Evolutionary conservation across 2,888 invertebrate genomes (phyloP).

Genomic region (Lampropteryx suffumata): DNA sequence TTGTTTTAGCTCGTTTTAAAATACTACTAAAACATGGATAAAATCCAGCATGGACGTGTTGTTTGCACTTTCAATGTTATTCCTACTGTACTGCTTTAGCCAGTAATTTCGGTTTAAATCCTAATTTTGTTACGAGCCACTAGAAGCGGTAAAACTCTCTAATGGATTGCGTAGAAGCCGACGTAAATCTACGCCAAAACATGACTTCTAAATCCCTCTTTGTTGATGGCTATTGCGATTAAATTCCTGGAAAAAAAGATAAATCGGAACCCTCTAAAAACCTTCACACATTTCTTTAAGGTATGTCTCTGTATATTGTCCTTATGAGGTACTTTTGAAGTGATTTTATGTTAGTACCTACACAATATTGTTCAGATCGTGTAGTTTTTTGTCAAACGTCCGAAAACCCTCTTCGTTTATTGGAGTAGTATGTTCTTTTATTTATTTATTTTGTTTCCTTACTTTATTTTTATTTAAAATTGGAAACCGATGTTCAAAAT

Average conservation of each 20-base stretch:
- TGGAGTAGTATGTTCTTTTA: too few species aligned
- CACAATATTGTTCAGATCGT: too few species aligned
- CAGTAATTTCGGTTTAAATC: conserved; percentile 23
- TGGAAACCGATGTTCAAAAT: too few species aligned
- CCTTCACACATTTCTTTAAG: background rate
- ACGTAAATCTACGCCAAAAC: conserved; percentile 43
- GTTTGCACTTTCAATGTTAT: conserved; percentile 15
- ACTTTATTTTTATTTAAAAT: too few species aligned
- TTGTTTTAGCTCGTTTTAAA: too few species aligned
- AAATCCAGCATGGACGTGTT: conserved; percentile 10
- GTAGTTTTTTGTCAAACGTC: too few species aligned
- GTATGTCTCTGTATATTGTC: too few species aligned
- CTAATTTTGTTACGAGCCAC: conserved; percentile 36
- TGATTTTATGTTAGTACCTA: too few species aligned
- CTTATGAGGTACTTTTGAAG: too few species aligned
- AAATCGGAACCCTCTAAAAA: background rate
- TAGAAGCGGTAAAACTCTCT: conserved; percentile 43
- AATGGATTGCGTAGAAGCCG: conserved; percentile 45
- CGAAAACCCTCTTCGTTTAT: too few species aligned
- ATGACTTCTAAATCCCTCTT: conserved; percentile 36
- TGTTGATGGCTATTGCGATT: conserved; percentile 26
- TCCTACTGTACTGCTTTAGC: conserved; percentile 10
- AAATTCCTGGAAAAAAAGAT: conserved; percentile 8
- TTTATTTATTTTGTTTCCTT: too few species aligned
- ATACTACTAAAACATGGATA: background rate